Evolutionary conservation across 2,113 vertebrate genomes (phyloP).

Genomic region (Pyxicephalus adspersus): DNA sequence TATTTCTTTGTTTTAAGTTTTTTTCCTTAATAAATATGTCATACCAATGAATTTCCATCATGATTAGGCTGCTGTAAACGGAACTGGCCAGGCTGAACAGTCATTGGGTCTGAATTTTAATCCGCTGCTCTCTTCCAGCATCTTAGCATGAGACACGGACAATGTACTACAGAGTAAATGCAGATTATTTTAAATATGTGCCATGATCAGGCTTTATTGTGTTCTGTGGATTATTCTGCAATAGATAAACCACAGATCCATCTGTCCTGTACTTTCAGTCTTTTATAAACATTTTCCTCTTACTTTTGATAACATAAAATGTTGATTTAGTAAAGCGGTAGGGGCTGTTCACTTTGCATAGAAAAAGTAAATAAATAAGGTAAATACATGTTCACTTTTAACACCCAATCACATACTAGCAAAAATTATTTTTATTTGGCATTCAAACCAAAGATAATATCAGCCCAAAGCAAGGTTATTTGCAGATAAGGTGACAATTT

Average conservation of each 20-base stretch:
- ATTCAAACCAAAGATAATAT: too few relatives aligned
- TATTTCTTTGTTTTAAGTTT: too few relatives aligned
- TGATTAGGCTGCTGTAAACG: neutral
- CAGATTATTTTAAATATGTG: neutral
- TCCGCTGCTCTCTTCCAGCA: neutral
- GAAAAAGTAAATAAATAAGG: too few relatives aligned
- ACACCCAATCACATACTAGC: too few relatives aligned
- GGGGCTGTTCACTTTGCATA: too few relatives aligned
- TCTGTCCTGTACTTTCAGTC: slow-evolving; percentile 27
- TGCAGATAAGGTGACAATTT: too few relatives aligned
- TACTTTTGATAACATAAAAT: neutral
- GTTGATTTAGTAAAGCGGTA: too few relatives aligned
- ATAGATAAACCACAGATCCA: slow-evolving; percentile 32
- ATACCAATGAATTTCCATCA: neutral
- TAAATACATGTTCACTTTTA: too few relatives aligned
- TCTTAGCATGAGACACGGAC: neutral
- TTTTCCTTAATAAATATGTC: neutral
- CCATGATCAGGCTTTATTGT: slow-evolving; percentile 28
- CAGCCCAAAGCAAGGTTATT: too few relatives aligned
- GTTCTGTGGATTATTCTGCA: slow-evolving; percentile 23
- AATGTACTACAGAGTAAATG: slow-evolving; percentile 3
- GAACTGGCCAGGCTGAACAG: neutral
- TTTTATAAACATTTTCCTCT: slow-evolving; percentile 28
- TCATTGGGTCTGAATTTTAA: neutral
- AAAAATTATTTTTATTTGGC: too few relatives aligned